Conservation (phyloP, 2,113 vertebrate species). For the Galemys pyrenaicus region DNA sequence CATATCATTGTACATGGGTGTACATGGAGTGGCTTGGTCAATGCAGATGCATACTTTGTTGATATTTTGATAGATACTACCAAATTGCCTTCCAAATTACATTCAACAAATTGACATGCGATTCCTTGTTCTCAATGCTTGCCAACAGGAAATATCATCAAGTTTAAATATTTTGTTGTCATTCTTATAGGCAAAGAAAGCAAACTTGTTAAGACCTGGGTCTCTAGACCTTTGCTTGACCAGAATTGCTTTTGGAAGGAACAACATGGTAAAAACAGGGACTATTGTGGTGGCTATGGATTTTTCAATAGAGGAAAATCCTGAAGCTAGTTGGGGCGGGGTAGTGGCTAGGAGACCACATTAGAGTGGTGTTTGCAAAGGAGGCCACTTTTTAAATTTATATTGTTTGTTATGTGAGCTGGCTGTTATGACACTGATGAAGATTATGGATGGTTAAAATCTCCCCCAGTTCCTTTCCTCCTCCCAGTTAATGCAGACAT, state of each 20-base stretch:
- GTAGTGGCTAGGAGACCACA: background rate
- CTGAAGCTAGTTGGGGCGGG: background rate
- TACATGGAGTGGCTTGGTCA: background rate
- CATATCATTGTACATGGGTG: background rate
- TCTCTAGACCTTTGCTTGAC: background rate
- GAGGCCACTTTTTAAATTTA: background rate
- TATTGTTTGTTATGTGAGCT: background rate
- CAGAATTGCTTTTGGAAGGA: background rate
- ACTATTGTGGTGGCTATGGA: background rate
- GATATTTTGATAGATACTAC: background rate
- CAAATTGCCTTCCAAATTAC: background rate
- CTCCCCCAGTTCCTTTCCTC: background rate
- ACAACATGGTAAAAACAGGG: background rate
- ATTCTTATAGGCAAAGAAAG: background rate
- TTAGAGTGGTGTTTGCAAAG: background rate
- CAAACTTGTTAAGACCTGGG: background rate
- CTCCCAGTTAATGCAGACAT: background rate
- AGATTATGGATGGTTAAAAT: background rate
- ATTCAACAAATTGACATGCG: background rate
- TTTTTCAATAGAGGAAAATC: background rate
- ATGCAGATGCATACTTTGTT: background rate
- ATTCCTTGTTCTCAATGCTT: background rate
- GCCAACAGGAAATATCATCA: background rate
- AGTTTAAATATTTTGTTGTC: background rate
- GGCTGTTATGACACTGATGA: background rate